These are phyloP conservation scores for Sarcophaga peregrina DNA, from an alignment of 1,140 invertebrate genomes.

Conservation along the genomic window DNA sequence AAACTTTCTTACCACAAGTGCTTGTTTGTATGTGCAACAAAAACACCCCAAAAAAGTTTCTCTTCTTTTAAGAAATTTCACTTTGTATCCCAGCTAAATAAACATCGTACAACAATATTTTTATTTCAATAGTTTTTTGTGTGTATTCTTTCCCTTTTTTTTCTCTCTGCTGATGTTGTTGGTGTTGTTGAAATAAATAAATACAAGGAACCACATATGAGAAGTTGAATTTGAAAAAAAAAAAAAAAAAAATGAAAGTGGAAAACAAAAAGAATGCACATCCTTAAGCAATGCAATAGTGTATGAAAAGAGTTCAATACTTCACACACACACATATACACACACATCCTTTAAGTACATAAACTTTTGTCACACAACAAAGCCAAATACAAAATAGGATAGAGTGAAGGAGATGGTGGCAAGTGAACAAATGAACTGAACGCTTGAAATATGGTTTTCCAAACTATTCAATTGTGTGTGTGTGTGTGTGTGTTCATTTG, in stretches of 20 bases:
- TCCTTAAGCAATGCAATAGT: neutral
- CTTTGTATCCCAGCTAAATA: conserved; percentile 14
- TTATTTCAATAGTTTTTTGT: neutral
- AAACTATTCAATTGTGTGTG: neutral
- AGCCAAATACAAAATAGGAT: neutral
- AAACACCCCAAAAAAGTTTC: conserved; percentile 15
- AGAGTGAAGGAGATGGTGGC: no score
- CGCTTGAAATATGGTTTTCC: conserved; percentile 10
- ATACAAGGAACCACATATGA: neutral
- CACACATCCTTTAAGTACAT: conserved; percentile 4
- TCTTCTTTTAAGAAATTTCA: conserved; percentile 18
- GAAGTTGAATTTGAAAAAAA: neutral
- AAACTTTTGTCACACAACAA: neutral
- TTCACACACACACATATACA: neutral
- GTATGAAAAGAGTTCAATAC: neutral
- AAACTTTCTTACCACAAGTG: conserved; percentile 32
- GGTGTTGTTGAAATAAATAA: neutral
- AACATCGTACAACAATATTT: conserved; percentile 14
- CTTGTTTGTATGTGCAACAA: conserved; percentile 24
- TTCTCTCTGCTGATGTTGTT: no score
- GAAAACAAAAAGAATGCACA: neutral
- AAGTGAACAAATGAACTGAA: neutral
- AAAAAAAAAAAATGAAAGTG: neutral
- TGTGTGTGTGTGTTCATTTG: neutral
- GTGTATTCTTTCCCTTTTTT: no score